Percentiles rank a stretch among this genome's conserved stretches.
Evolutionary conservation across 2,797 vertebrate genomes (phyloP).

Genomic region (Crenuchus spilurus): DNA sequence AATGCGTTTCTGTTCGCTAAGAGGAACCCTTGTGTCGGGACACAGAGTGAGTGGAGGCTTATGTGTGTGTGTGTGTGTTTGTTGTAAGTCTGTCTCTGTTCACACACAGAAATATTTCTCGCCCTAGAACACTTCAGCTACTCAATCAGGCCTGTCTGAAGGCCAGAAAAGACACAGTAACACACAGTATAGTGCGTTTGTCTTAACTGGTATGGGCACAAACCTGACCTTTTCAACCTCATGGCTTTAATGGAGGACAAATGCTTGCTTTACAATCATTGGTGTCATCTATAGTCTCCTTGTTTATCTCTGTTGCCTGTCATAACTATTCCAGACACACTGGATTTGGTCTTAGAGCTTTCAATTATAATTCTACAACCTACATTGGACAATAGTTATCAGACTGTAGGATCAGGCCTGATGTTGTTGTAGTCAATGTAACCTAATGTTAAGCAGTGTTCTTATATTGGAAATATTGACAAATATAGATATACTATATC

Average conservation of each 20-base stretch:
- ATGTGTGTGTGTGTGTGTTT: constrained; percentile 11
- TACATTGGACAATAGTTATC: too few relatives aligned
- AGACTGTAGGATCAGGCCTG: too few relatives aligned
- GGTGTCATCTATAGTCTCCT: too few relatives aligned
- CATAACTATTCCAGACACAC: too few relatives aligned
- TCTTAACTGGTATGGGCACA: neutral
- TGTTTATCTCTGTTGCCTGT: too few relatives aligned
- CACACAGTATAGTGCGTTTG: neutral
- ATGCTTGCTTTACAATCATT: neutral
- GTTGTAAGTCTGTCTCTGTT: constrained; percentile 12
- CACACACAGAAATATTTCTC: constrained; percentile 33
- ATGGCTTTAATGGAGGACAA: neutral
- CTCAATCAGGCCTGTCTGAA: constrained; percentile 13
- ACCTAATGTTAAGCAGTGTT: too few relatives aligned
- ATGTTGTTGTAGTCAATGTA: too few relatives aligned
- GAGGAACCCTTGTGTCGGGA: constrained; percentile 44
- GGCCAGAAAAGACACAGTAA: constrained; percentile 1
- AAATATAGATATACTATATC: too few relatives aligned
- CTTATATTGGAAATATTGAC: too few relatives aligned
- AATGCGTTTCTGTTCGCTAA: constrained; percentile 54
- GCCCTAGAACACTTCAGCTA: constrained; percentile 24
- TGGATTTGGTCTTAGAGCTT: too few relatives aligned
- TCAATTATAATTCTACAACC: too few relatives aligned
- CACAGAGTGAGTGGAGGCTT: constrained; percentile 30
- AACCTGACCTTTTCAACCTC: neutral